Evolutionary conservation across 2,113 vertebrate species (phyloP).

Genomic region (Chloroceryle aenea): DNA sequence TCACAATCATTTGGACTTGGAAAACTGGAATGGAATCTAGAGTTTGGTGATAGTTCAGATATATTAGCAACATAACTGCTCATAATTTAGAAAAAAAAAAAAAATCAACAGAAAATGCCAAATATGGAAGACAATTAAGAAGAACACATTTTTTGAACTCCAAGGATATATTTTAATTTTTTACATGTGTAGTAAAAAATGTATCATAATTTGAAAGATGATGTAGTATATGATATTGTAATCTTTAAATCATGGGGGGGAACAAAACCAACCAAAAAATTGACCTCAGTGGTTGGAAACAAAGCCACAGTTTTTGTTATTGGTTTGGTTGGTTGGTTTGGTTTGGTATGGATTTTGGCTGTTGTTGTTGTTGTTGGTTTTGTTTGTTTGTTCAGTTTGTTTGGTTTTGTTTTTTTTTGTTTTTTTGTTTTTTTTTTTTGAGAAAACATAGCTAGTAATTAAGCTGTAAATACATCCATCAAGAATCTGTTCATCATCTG

Average conservation of each 20-base stretch:
- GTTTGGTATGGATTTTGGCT: too few relatives aligned
- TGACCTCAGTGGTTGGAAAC: not conserved
- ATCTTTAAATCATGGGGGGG: not conserved
- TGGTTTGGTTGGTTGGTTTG: too few relatives aligned
- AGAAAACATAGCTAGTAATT: not conserved
- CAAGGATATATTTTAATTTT: not conserved
- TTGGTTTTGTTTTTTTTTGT: not conserved
- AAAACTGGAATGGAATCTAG: not conserved
- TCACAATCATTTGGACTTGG: not conserved
- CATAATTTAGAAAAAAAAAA: not conserved
- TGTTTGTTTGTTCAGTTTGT: too few relatives aligned
- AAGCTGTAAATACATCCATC: not conserved
- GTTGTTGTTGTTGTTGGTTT: too few relatives aligned
- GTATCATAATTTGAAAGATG: not conserved
- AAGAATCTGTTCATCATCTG: not conserved
- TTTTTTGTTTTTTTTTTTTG: not conserved
- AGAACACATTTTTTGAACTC: not conserved
- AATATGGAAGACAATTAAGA: not conserved
- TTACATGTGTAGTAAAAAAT: not conserved
- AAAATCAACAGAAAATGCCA: not conserved
- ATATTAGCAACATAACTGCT: not conserved
- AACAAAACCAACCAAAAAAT: not conserved
- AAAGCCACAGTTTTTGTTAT: rapidly evolving
- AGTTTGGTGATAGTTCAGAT: not conserved
- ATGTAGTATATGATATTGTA: not conserved